Base-by-base conservation (phyloP, 2,888 invertebrate genomes). In the Coecobrya sp. region DNA sequence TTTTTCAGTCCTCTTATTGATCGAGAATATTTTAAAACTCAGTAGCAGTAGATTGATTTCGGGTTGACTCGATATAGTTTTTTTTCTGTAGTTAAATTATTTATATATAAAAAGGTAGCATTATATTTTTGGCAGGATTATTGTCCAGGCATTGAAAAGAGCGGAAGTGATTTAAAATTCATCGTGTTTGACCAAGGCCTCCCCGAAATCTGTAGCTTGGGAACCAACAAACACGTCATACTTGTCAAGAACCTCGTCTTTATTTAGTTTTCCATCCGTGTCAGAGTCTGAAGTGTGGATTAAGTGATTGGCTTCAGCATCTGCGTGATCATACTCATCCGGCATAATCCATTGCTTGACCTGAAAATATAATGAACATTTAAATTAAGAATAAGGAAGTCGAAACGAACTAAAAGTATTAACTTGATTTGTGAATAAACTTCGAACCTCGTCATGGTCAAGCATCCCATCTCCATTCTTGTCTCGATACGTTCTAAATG, bases 191-290 rank as follows among this genome's bases (percentile, higher is more conserved):
- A 97, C 97, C 19, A 99, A 96, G 7, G 99, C 99, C 95, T 99
- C 99, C 0, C 99, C 99, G 96, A 99, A 99, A 96, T 99, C 99
- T 0, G 99, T 99, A 0, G 99, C 99, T 96, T 99, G 99, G 0
- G 99, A 99, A 55, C 99, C 99, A 4, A 99, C 99, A 96, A 99
- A 99, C 11, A 99, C 96, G 96, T 99, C 99, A 95, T 99, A 99
- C 95, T 99, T 99, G 88, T 98, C 97, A 30, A 99, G 96, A 49
- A 99, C 97, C 96, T 99, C 99, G 0, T 97, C 97, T 96, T 98
- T 98, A 10, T 98, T 98, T 42, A 99, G 96, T 95, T 97, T 97
- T 95, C 98, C 98, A 96, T 99, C 99, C 11, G 97, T 97, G 96
- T 99, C 98, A 0, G 97, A 96, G 96, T 99, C 99, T 0, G 99